These are phyloP conservation scores for Metopolophium dirhodum DNA, from an alignment of 1,140 invertebrate genomes.

Conservation along the genomic window DNA sequence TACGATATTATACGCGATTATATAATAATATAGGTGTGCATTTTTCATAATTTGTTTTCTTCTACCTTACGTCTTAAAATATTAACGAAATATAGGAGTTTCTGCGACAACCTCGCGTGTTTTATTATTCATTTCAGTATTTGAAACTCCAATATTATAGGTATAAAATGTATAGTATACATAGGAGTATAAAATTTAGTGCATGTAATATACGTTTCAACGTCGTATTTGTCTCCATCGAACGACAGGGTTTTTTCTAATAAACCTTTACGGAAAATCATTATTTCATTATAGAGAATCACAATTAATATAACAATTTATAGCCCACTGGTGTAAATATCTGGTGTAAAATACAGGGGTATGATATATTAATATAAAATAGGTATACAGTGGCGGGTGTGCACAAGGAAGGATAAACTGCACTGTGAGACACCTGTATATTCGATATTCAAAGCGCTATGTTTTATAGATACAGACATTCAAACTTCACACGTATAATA, in stretches of 20 bases:
- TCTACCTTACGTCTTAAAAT: neutral
- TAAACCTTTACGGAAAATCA: neutral
- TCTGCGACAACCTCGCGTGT: neutral
- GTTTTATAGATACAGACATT: neutral
- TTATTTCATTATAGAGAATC: neutral
- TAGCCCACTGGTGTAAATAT: too few relatives aligned
- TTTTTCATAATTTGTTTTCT: neutral
- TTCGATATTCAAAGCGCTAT: neutral
- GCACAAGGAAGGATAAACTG: too few relatives aligned
- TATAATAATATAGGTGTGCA: neutral
- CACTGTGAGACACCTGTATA: neutral
- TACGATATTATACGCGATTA: neutral
- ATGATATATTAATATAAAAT: neutral
- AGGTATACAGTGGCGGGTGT: neutral
- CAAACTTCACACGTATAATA: neutral
- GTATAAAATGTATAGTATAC: neutral
- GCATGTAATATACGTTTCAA: neutral
- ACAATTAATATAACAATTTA: too few relatives aligned
- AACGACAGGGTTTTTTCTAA: neutral
- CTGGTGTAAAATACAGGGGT: too few relatives aligned
- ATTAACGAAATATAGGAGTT: neutral
- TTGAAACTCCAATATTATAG: neutral
- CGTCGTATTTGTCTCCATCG: neutral
- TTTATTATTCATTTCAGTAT: neutral
- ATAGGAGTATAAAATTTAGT: neutral